Percentiles rank a stretch among this genome's conserved stretches.
phyloP scores from a whole-genome alignment of 2,888 invertebrate species.

The Cyaniris semiargus region DNA sequence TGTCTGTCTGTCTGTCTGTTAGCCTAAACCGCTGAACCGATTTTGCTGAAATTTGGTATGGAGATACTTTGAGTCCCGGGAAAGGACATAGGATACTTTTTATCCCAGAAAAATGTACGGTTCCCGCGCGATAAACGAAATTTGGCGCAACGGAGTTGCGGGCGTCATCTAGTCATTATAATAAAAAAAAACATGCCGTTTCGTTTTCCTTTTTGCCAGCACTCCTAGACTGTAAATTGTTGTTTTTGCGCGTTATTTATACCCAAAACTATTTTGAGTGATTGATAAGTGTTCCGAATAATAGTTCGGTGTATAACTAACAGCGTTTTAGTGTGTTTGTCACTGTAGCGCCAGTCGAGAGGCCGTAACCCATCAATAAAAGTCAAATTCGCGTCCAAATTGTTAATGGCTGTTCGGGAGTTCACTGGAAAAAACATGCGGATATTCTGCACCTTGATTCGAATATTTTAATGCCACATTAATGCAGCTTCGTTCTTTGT shows the following conservation, averaged over 20 bases:
- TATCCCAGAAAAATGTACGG: too few species aligned
- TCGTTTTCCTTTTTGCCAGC: too few species aligned
- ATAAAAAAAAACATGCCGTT: too few species aligned
- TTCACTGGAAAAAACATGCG: not conserved
- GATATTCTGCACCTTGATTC: not conserved
- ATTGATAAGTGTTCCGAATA: not conserved
- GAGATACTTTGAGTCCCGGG: too few species aligned
- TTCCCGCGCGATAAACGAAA: too few species aligned
- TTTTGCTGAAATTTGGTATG: too few species aligned
- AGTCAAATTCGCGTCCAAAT: conserved; percentile 12
- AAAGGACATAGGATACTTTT: too few species aligned
- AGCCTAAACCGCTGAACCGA: too few species aligned
- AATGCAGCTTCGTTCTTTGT: too few species aligned
- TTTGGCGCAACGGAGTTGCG: too few species aligned
- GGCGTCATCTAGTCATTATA: too few species aligned
- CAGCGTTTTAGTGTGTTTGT: not conserved
- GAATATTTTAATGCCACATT: not conserved
- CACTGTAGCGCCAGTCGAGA: not conserved
- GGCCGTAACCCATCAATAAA: conserved; percentile 14
- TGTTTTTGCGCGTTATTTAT: not conserved
- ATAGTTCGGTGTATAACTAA: not conserved
- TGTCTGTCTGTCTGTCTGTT: too few species aligned
- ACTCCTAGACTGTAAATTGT: not conserved
- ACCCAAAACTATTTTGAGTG: not conserved
- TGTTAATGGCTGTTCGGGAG: not conserved